These are phyloP conservation scores for Rhizomys pruinosus DNA, from an alignment of 2,113 vertebrate species.

Conservation along the genomic window DNA sequence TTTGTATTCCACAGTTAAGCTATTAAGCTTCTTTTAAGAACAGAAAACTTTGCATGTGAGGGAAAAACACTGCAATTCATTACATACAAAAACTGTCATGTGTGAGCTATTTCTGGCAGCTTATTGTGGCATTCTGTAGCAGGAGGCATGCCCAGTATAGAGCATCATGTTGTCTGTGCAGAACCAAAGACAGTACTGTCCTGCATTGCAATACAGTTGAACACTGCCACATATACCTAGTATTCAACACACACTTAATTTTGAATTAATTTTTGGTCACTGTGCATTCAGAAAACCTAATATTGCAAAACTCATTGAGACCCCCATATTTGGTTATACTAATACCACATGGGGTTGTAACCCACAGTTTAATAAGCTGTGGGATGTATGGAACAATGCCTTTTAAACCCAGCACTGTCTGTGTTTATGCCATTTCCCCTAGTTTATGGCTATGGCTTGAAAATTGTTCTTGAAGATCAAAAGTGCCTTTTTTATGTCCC, in stretches of 20 bases:
- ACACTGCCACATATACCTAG: not conserved
- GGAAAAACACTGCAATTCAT: not conserved
- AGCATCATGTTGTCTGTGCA: not conserved
- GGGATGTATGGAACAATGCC: not conserved
- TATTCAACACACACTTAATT: too few species aligned
- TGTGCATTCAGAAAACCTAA: not conserved
- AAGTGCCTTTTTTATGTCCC: not conserved
- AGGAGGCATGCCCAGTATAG: not conserved
- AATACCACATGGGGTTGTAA: too few species aligned
- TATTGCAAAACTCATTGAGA: not conserved
- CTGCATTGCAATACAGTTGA: not conserved
- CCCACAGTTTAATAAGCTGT: not conserved
- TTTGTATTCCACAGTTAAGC: not conserved
- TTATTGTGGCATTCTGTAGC: too few species aligned
- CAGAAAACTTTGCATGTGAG: not conserved
- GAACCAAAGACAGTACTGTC: not conserved
- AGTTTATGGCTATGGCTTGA: not conserved
- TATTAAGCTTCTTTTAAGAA: not conserved
- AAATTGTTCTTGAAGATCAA: slow-evolving; percentile 14
- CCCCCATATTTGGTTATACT: not conserved
- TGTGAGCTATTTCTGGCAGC: not conserved
- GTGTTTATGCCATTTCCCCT: not conserved
- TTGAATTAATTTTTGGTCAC: not conserved
- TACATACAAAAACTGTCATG: not conserved
- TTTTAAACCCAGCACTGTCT: not conserved